Conservation (phyloP, 2,113 vertebrate genomes). For the Macrotis lagotis region DNA sequence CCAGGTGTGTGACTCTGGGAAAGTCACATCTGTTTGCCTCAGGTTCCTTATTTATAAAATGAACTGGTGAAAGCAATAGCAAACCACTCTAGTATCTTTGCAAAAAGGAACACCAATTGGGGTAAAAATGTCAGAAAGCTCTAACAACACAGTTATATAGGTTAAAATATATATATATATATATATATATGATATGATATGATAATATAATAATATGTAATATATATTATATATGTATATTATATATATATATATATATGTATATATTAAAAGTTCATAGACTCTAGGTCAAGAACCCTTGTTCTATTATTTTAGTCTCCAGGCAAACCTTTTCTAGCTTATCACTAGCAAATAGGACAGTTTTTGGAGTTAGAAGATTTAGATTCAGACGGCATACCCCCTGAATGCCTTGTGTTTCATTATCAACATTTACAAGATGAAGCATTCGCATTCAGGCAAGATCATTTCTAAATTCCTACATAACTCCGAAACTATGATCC, state of each 20-base stretch:
- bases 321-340: background rate
- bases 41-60: background rate
- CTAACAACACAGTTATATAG: background rate
- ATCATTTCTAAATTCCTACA: background rate
- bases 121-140: background rate
- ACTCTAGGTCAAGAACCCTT: too few species aligned
- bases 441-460: background rate
- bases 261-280: too few species aligned
- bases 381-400: background rate
- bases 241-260: too few species aligned
- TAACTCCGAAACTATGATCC: background rate
- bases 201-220: too few species aligned
- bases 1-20: background rate
- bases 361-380: background rate
- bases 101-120: background rate
- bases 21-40: background rate
- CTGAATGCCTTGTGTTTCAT: background rate
- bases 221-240: too few species aligned
- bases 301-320: background rate
- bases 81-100: background rate
- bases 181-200: too few species aligned
- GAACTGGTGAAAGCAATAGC: background rate
- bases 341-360: background rate
- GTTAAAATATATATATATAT: too few species aligned
- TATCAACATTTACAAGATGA: background rate